These are phyloP conservation scores for Burhinus bistriatus DNA, from an alignment of 2,113 vertebrate genomes.

Conservation along the genomic window DNA sequence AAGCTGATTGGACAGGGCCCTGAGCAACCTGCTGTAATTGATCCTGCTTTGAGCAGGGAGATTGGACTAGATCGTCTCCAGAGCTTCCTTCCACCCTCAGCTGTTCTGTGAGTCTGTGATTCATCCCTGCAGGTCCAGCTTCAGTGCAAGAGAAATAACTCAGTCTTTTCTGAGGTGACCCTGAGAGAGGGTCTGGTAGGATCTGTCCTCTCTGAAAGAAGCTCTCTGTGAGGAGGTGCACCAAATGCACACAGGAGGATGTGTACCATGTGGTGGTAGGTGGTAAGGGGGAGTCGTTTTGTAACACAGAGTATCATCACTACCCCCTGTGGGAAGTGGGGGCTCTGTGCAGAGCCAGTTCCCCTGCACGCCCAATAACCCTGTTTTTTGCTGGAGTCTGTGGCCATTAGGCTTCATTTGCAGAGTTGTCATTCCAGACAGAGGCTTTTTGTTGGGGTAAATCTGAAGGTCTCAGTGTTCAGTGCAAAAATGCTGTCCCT, in stretches of 20 bases:
- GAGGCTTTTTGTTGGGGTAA: neutral
- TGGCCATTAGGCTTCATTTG: neutral
- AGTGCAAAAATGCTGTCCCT: neutral
- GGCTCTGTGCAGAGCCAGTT: neutral
- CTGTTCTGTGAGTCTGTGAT: neutral
- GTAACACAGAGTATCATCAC: neutral
- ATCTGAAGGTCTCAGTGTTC: neutral
- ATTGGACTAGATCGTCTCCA: neutral
- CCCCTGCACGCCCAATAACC: neutral
- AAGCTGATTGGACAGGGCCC: no score
- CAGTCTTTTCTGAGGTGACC: neutral
- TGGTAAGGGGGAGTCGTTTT: neutral
- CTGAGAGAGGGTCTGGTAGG: neutral
- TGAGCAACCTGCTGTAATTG: neutral
- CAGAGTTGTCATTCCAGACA: neutral
- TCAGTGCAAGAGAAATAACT: neutral
- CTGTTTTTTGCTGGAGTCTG: neutral
- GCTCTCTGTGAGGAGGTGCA: neutral
- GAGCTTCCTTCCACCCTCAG: neutral
- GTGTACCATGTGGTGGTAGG: neutral
- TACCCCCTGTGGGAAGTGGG: neutral
- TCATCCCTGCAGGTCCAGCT: neutral
- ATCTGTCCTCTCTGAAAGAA: neutral
- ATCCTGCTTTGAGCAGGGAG: neutral
- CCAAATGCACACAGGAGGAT: neutral